Percentiles rank a stretch among this genome's conserved stretches.
phyloP scores from a whole-genome alignment of 2,113 vertebrate species.

The Riparia riparia region DNA sequence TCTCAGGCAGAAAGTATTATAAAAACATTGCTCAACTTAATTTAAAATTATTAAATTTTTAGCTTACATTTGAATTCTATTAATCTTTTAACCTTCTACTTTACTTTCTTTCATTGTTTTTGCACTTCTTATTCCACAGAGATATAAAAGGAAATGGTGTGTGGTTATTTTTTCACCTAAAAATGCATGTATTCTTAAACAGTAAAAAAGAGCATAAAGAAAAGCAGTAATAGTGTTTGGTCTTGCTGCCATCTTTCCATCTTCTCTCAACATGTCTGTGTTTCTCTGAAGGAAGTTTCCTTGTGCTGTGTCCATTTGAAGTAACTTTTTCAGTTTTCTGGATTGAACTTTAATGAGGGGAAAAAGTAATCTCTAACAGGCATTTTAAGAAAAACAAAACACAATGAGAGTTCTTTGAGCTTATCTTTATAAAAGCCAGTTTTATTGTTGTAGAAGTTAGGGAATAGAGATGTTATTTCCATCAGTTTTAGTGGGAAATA shows the following conservation, averaged over 20 bases:
- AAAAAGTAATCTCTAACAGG: background rate
- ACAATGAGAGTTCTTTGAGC: background rate
- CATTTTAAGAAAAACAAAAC: background rate
- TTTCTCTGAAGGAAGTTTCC: background rate
- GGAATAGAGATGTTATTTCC: background rate
- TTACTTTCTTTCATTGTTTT: background rate
- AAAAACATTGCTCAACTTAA: background rate
- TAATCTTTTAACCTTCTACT: background rate
- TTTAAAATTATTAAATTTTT: background rate
- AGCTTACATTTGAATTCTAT: background rate
- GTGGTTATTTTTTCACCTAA: background rate
- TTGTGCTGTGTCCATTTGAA: background rate
- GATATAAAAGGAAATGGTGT: background rate
- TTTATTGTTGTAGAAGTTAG: background rate
- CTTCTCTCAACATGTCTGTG: background rate
- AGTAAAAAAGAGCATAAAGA: background rate
- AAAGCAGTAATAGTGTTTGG: background rate
- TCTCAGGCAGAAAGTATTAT: background rate
- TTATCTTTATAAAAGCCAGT: background rate
- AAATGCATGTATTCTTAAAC: fast-evolving
- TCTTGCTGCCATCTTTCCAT: background rate
- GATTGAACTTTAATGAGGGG: background rate
- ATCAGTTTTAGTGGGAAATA: background rate
- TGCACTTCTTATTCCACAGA: background rate
- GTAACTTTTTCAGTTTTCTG: background rate